Base-by-base conservation (phyloP, 2,113 vertebrate genomes). In the Sander lucioperca region DNA sequence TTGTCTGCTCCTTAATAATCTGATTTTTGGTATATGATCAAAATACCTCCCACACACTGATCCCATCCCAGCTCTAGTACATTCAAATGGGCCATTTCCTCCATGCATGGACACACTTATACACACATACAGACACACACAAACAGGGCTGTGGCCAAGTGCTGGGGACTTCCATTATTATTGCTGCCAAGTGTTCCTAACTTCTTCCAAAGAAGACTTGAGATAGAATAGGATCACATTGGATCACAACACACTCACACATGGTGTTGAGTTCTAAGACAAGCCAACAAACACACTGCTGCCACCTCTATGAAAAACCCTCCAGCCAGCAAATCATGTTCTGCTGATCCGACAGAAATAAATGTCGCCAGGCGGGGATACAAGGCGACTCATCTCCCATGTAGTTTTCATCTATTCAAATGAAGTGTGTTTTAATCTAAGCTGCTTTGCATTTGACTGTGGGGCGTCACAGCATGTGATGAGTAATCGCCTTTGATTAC, bases 151-250 rank as follows among this genome's bases (percentile, higher is more conserved):
- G 90, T 75, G 82, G 89, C 91, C 89, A 90, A 89, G 72, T 87
- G 79, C 82, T 89, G 94, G 94, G 95, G 94, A 95, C 94, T 95
- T 95, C 94, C 95, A 94, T 89, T 86, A 77, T 82, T 74, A 64
- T 64, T 79, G 85, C 92, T 95, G 95, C 94, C 94, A 95, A 95
- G 89, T 89, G 71, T 84, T 94, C 79, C 85, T 86, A 74, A 84
- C 86, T 75, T 86, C 87, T 91, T 93, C 85, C 92, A 92, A 89
- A 80, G 74, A 83, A 65, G 89, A 90, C 73, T 84, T 69, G 45
- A 73, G 88, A 93, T 91, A 90, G 56, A 68, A 79, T 47, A 47
- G n/a, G 13, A 74, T 45, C 54, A 30, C 53, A 77, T 33, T 33
- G 33, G 33, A 33, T 33, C 25, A 68, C 27, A 59, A 30, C 68